Evolutionary conservation across 2,888 invertebrate genomes (phyloP), one percentile per base, ranked within the genome.

Genomic region (Hydraecia micacea): DNA sequence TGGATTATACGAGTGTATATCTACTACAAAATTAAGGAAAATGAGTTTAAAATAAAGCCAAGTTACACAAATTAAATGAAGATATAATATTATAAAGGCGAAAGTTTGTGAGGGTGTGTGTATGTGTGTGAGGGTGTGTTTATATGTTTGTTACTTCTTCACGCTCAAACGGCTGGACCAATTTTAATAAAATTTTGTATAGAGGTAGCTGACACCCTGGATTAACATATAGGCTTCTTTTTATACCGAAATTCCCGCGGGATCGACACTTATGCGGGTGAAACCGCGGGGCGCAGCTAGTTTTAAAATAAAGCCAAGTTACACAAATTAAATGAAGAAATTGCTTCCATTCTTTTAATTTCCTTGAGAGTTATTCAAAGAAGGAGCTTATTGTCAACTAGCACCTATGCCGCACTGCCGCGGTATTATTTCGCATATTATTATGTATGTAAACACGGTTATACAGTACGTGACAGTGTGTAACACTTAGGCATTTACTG

Each of bases 401-500:
- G 0, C 21, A 67, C 3, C 6, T 3, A 67, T 42, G 2, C 32
- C 32, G 1, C 1, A 21, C 21, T 28, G 7, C 28, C 42, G 18
- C n/a, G 25, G 21, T 42, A 46, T 9, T 42, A 15, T 46, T 58
- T 58, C 18, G 8, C 3, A 28, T 42, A n/a, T 21, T n/a, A 66
- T 18, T 36, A n/a, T 18, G 8, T 58, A n/a, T 25, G 18, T 72
- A 72, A 46, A 36, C 32, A 63, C 28, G 8, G 36, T 36, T 60
- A 28, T 28, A 49, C n/a, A 32, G 75, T 39, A 52, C 39, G 42
- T 76, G 52, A 13, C 42, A 52, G 9, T 32, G 2, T 68, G 36
- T 68, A 60, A 79, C 25, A 46, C n/a, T 42, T 28, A n/a, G 3
- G 32, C 7, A 46, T 79, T 77, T 32, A 49, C 28, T 49, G 8